Evolutionary conservation across 1,140 invertebrate species (phyloP).

Genomic region (Nasonia giraulti): DNA sequence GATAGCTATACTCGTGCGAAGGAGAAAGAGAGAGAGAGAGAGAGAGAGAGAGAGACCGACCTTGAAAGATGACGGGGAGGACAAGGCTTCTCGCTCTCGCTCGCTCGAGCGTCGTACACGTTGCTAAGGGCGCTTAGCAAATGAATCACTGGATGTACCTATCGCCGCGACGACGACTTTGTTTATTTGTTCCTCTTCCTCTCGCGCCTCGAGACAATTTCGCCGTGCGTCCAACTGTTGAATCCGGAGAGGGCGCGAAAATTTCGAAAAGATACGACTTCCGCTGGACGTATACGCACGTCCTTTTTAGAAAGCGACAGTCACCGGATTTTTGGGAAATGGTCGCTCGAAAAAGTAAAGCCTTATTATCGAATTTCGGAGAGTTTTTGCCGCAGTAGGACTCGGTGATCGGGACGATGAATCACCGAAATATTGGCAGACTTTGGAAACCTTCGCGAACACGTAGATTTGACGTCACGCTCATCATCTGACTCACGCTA

Average conservation of each 20-base stretch:
- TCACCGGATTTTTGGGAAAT: no score
- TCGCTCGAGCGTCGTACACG: conserved; percentile 22
- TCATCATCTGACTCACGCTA: conserved; percentile 6
- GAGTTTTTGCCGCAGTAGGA: background rate
- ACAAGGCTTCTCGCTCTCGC: conserved; percentile 64
- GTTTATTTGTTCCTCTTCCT: no score
- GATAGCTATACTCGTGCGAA: background rate
- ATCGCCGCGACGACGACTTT: background rate
- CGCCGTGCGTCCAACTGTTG: background rate
- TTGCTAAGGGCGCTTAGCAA: conserved; percentile 45
- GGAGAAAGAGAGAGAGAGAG: no score
- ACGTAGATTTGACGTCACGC: conserved; percentile 20
- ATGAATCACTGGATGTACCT: conserved; percentile 13
- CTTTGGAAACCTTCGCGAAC: background rate
- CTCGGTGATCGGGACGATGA: background rate
- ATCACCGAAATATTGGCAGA: conserved; percentile 30
- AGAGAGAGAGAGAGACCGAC: conserved; percentile 64
- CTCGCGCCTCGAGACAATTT: background rate
- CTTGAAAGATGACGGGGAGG: conserved; percentile 67
- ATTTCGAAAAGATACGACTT: background rate
- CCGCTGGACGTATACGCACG: no score
- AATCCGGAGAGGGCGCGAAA: background rate
- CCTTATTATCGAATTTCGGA: background rate
- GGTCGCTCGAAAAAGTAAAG: no score
- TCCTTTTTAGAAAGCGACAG: no score